Evolutionary conservation across 2,888 invertebrate species (phyloP).

Genomic region (Anarsia innoxiella): DNA sequence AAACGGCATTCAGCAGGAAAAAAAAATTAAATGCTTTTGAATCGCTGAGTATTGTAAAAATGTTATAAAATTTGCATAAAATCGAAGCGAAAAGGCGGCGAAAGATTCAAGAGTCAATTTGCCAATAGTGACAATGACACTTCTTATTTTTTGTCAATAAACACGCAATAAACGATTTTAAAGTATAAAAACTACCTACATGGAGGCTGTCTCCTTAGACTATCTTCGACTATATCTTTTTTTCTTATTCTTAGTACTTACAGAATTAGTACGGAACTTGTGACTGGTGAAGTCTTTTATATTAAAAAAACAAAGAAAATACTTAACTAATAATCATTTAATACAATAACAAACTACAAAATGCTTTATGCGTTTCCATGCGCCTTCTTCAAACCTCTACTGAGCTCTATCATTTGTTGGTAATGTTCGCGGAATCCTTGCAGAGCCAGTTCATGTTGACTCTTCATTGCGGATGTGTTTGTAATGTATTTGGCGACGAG

Average conservation of each 20-base stretch:
- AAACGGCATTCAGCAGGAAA: constrained; percentile 64
- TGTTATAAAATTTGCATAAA: no score
- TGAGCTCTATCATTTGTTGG: constrained; percentile 74
- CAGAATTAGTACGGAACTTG: not conserved
- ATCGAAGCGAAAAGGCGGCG: no score
- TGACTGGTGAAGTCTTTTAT: not conserved
- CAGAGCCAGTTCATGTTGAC: constrained; percentile 81
- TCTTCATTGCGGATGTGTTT: constrained; percentile 78
- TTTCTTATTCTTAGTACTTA: no score
- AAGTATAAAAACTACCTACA: no score
- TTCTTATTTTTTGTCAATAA: not conserved
- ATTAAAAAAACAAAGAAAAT: constrained; percentile 22
- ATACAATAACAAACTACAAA: constrained; percentile 29
- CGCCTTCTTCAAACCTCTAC: constrained; percentile 78
- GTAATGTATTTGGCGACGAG: constrained; percentile 78
- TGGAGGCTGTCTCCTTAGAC: no score
- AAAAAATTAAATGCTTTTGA: no score
- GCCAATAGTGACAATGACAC: no score
- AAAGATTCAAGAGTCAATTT: no score
- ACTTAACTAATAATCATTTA: constrained; percentile 40
- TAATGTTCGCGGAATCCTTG: constrained; percentile 82
- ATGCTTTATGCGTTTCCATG: constrained; percentile 70
- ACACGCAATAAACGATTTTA: no score
- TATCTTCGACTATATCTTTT: no score
- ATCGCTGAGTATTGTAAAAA: no score